Conservation (phyloP, 2,888 invertebrate genomes). For the Thera obeliscata region DNA sequence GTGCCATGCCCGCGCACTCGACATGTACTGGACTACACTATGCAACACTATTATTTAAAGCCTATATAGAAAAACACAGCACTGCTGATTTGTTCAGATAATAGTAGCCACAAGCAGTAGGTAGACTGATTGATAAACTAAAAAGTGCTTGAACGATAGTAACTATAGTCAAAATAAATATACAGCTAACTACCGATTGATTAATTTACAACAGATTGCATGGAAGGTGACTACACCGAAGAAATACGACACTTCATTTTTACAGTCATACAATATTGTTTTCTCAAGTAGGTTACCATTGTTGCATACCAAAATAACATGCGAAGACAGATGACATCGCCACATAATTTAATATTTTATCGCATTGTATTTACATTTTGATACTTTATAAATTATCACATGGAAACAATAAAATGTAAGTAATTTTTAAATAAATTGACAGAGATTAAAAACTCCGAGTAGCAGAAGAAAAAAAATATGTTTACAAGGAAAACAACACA, state of each 20-base stretch:
- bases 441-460: constrained; percentile 53
- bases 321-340: constrained; percentile 68
- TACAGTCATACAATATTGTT: constrained; percentile 48
- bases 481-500: constrained; percentile 49
- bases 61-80: not conserved
- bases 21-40: constrained; percentile 5
- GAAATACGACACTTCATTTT: constrained; percentile 70
- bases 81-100: too few species aligned
- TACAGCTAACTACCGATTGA: constrained; percentile 9
- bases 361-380: constrained; percentile 50
- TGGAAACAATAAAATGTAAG: constrained; percentile 53
- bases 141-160: too few species aligned
- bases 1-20: constrained; percentile 16
- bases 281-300: constrained; percentile 62
- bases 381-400: constrained; percentile 52
- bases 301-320: constrained; percentile 59
- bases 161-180: not conserved
- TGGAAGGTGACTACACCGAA: constrained; percentile 60
- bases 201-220: constrained; percentile 33
- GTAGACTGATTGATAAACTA: too few species aligned
- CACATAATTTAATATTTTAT: constrained; percentile 69
- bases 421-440: constrained; percentile 55
- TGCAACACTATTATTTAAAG: not conserved
- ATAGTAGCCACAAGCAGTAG: too few species aligned
- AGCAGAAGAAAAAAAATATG: constrained; percentile 37